Evolutionary conservation across 2,888 invertebrate species (phyloP), one percentile per base, ranked within the genome.

Genomic region (Hyposoter dolosus): DNA sequence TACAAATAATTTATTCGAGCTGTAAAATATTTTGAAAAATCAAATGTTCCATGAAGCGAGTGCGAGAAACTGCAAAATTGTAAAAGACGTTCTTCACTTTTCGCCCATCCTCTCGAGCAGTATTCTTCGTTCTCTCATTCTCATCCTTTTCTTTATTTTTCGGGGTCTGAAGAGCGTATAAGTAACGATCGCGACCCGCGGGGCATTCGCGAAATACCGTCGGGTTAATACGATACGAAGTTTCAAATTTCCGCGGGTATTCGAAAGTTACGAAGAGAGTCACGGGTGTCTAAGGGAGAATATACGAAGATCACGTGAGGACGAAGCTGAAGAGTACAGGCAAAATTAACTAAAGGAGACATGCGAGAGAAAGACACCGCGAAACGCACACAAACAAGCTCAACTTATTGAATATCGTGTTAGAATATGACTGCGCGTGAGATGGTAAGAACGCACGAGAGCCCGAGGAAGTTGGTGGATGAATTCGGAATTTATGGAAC

Each of bases 401-500:
- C 23, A 63, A 53, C 28, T 15, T 15, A 56, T 74, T 40, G 35
- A 15, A 53, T 17, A 43, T 15, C 66, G 45, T 12, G 47, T 35
- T 40, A 35, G 71, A 53, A 65, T 68, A 69, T 68, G 66, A 60
- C 74, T 53, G 68, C 66, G 74, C 56, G n/a, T n/a, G 74, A 43
- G 78, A 71, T 50, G 68, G 63, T 53, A 75, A 79, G 78, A 68
- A 72, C 56, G 80, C 69, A 71, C 45, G 35, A 19, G 35, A 23
- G 75, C 80, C 65, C 53, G 68, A 76, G 77, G 83, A 74, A 76
- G 76, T 85, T 43, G 74, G 87, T 82, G 89, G 90, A 87, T 88
- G 88, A 91, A 92, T 92, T 89, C 89, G 87, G 90, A 91, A 92
- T 92, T 92, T 92, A 92, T 91, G 92, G 88, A 90, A 89, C 88